These are phyloP conservation scores for Falco novaeseelandiae DNA, from an alignment of 2,797 vertebrate genomes.

Conservation along the genomic window DNA sequence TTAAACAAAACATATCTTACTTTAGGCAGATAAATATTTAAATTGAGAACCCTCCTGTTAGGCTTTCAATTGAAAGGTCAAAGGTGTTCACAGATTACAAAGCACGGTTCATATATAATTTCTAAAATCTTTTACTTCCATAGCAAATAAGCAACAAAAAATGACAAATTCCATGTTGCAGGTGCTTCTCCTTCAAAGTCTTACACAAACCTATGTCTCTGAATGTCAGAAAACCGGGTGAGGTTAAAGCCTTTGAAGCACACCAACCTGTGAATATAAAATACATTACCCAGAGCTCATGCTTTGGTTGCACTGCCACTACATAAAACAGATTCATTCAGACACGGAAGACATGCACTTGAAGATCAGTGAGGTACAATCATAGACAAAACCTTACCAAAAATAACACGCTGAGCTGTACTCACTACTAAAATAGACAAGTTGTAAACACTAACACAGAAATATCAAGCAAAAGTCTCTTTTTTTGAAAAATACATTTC, in stretches of 20 bases:
- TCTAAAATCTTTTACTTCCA: not conserved
- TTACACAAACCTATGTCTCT: not conserved
- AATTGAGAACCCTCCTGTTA: not conserved
- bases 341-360: not conserved
- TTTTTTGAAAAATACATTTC: not conserved
- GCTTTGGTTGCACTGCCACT: not conserved
- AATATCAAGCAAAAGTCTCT: not conserved
- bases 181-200: not conserved
- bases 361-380: not conserved
- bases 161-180: not conserved
- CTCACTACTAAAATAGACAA: not conserved
- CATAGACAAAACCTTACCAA: not conserved
- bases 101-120: not conserved
- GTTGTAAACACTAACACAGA: not conserved
- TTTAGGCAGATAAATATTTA: not conserved
- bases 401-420: not conserved
- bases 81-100: not conserved
- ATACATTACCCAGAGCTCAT: not conserved
- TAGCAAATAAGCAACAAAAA: not conserved
- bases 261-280: not conserved
- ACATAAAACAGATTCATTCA: constrained; percentile 28
- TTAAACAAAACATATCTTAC: not conserved
- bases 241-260: constrained; percentile 33
- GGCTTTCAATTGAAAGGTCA: not conserved
- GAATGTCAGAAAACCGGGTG: constrained; percentile 13